Evolutionary conservation across 2,888 invertebrate species (phyloP), one percentile per base, ranked within the genome.

Genomic region (Apamea epomidion): DNA sequence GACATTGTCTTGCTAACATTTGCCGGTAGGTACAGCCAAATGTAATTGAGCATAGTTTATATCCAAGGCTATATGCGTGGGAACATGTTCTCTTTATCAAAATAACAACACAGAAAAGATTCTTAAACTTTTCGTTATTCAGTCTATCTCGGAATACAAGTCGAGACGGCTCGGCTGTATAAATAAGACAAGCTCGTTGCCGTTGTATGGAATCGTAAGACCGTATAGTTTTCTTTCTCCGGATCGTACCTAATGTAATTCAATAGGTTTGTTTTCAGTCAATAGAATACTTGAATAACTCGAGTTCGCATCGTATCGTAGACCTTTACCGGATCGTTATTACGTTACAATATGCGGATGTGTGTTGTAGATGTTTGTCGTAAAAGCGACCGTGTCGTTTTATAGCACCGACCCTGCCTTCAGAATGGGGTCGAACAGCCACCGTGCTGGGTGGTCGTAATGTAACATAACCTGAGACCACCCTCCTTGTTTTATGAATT

Each of bases 331-430:
- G 91, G 90, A 91, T 92, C 91, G 91, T 92, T 92, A 92, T 90
- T 92, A 91, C 90, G 90, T 91, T 91, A 89, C 91, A 91, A 92
- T 92, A 92, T 92, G 91, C 90, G 91, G 91, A 92, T 92, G 91
- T 90, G 88, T 92, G 93, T 93, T 93, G 92, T 92, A 91, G 92
- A 91, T 92, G 93, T 92, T 89, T 91, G 93, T 94, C 95, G 93
- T 95, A 94, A 95, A 95, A 94, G 93, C 93, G 92, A 90, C 92
- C 92, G 92, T 93, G 92, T 91, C 92, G 93, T 94, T 96, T 95
- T 95, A 95, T 93, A 92, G 92, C 92, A 89, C 85, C 88, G 90
- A 90, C 88, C 90, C 91, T 88, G 87, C 86, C 87, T 88, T 84
- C 84, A 90, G 91, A 91, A 91, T 89, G 91, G 91, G 92, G 92